Percentiles rank a stretch among this genome's conserved stretches.
phyloP scores from a whole-genome alignment of 1,140 invertebrate genomes.

The Sarcophaga peregrina region DNA sequence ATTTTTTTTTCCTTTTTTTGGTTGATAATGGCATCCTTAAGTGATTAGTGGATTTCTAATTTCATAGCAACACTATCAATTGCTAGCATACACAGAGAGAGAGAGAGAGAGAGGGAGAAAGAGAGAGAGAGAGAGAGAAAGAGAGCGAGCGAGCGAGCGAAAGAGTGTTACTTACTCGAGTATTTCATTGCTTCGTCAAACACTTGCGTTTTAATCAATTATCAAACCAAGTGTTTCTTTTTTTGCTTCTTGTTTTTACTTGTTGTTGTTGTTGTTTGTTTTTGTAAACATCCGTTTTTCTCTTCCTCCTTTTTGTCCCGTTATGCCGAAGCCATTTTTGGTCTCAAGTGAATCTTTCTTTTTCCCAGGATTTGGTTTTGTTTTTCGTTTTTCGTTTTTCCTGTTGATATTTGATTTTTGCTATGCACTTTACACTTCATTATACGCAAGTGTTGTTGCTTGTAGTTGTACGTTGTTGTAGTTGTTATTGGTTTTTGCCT shows the following conservation, averaged over 20 bases:
- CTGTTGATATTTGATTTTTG: constrained; percentile 29
- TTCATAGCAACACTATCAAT: neutral
- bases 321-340: neutral
- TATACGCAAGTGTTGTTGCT: constrained; percentile 31
- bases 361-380: neutral
- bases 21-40: constrained; percentile 1
- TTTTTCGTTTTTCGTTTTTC: neutral
- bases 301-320: neutral
- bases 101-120: neutral
- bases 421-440: constrained; percentile 36
- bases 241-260: no score
- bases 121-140: neutral
- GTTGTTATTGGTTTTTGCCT: neutral
- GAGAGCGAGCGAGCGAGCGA: neutral
- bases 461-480: neutral
- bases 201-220: constrained; percentile 26
- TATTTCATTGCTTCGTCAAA: neutral
- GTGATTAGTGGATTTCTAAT: constrained; percentile 4
- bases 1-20: neutral
- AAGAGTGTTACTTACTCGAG: no score
- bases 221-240: neutral
- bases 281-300: neutral
- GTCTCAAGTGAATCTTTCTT: neutral
- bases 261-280: neutral
- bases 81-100: no score